A percentile compares a stretch with the other conserved stretches of the same genome.
These are phyloP conservation scores for Carpatolechia fugitivella DNA, from an alignment of 2,888 invertebrate genomes.

Conservation along the genomic window DNA sequence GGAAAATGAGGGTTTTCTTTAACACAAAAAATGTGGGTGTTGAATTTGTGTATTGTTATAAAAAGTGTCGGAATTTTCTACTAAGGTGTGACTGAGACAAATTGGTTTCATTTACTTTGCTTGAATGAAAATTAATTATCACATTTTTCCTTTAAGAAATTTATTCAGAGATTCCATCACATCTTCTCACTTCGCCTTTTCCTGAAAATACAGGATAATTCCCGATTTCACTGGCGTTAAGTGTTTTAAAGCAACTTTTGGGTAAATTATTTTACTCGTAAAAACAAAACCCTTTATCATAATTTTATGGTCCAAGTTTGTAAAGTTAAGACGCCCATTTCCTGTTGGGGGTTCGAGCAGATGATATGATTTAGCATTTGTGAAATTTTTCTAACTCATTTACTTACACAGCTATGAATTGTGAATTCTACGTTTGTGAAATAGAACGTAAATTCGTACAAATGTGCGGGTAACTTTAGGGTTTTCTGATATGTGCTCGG, in stretches of 20 bases:
- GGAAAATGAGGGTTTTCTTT: conserved; percentile 52
- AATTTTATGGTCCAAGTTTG: conserved; percentile 65
- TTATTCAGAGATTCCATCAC: conserved; percentile 14
- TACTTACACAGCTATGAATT: conserved; percentile 22
- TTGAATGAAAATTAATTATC: conserved; percentile 52
- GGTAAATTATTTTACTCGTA: conserved; percentile 60
- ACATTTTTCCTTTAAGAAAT: conserved; percentile 23
- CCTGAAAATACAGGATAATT: conserved; percentile 33
- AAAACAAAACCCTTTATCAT: conserved; percentile 71
- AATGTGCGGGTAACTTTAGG: conserved; percentile 46
- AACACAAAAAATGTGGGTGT: conserved; percentile 50
- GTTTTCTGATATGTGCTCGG: conserved; percentile 57
- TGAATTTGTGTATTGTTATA: conserved; percentile 55
- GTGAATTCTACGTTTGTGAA: conserved; percentile 25
- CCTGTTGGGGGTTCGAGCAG: conserved; percentile 54
- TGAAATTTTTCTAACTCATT: conserved; percentile 42
- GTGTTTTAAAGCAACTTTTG: conserved; percentile 54
- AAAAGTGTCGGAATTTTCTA: conserved; percentile 56
- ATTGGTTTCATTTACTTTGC: conserved; percentile 56
- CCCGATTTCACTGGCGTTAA: conserved; percentile 48
- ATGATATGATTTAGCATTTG: conserved; percentile 51
- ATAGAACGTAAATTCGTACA: conserved; percentile 30
- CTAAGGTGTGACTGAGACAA: conserved; percentile 53
- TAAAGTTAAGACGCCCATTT: conserved; percentile 60
- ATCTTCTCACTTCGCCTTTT: conserved; percentile 26